Evolutionary conservation across 2,113 vertebrate species (phyloP), one percentile per base, ranked within the genome.

Genomic region (Pygoscelis adeliae): DNA sequence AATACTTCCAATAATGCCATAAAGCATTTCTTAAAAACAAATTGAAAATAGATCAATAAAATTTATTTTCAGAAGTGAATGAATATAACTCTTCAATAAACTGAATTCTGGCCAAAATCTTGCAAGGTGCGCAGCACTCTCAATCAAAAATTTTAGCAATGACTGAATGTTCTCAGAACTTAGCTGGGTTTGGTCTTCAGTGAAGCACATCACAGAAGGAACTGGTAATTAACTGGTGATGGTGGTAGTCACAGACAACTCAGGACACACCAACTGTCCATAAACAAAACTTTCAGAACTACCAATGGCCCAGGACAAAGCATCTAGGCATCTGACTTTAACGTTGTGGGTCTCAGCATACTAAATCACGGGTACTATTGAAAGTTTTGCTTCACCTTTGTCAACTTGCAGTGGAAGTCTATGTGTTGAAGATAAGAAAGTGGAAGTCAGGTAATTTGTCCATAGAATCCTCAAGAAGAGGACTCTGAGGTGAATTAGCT

Each of bases 61-160:
- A 61, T 80, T 83, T 86, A 73, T 92, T 93, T 91, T 79, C 32
- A 62, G n/a, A 86, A 72, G 52, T 78, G 30, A 85, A 86, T 69
- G 22, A 80, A 61, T 53, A 3, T 22, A 66, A 42, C 9, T 21
- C 20, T 69, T 87, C 18, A 85, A 80, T 44, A 42, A 81, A 62
- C 16, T 27, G 34, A 83, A 76, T 83, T 91, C 53, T 46, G 46
- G 26, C 29, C 42, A 83, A 44, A 81, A 6, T 47, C 34, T 52
- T 90, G 27, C 50, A 73, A 77, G 46, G 52, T 30, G 20, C n/a
- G 49, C 20, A 78, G 26, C 20, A 52, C 26, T 36, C 50, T 65
- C 46, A 50, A 20, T 32, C 13, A 44, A 19, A 81, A 30, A 3
- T 73, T 89, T 61, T 47, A 84, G 34, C 21, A 26, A 71, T 10